Evolutionary conservation across 1,140 invertebrate species (phyloP), one percentile per base, ranked within the genome.

Genomic region (Dendroctonus ponderosae): DNA sequence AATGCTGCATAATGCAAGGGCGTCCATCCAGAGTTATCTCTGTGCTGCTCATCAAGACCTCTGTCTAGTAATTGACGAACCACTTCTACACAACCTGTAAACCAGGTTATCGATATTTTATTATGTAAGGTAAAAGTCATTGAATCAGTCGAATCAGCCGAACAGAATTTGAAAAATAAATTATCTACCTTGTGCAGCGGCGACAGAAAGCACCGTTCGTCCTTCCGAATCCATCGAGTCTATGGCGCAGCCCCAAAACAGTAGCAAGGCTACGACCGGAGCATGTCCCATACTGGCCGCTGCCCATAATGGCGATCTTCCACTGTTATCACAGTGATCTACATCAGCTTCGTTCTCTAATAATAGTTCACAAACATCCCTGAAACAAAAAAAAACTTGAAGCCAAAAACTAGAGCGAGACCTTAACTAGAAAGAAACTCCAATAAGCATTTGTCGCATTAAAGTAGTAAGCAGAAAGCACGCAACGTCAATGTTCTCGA

Each of bases 21-120:
- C 5, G 94, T 96, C 94, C 93, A 96, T 0, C 95, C 94, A 0
- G 91, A 91, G 82, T 94, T 94, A 72, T 94, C 93, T 40, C 92
- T 81, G 75, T 96, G 93, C 66, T 93, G 91, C 75, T 96, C 93
- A 75, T 96, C 96, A 43, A 97, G 79, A 2, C 95, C 91, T 70
- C 94, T 84, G 74, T 96, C 93, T 4, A 98, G 82, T 12, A 98
- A 82, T 73, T 93, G 90, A 46, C 91, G 85, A 0, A 97, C 94
- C 8, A 96, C 93, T 69, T 93, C 90, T 43, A 87, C 84, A 74
- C 86, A 86, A 38, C 83, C 82, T 83, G 70, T 0, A 48, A 56
- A 26, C 26, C 26, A 26, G 26, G 26, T 26, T 26, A 26, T 26
- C 26, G 26, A 46, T 46, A 46, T 46, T 11, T 46, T 11, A 46